Conservation (phyloP, 2,113 vertebrate genomes). For the Ptyas mucosa region DNA sequence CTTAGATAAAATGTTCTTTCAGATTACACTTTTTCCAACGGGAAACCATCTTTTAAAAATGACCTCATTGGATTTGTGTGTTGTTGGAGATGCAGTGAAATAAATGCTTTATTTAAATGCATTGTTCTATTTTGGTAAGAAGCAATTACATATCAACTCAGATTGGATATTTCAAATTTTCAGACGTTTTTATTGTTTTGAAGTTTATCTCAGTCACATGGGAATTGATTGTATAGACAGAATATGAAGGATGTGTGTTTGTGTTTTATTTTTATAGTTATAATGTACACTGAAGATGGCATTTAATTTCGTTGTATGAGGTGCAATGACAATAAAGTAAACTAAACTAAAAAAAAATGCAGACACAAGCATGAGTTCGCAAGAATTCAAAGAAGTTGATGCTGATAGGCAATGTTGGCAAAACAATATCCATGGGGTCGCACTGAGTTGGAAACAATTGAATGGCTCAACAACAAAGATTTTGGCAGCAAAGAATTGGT, state of each 20-base stretch:
- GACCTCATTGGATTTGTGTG: not conserved
- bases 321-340: too few relatives aligned
- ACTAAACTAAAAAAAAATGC: not conserved
- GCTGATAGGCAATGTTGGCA: not conserved
- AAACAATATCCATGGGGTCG: not conserved
- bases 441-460: not conserved
- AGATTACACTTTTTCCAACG: not conserved
- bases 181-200: not conserved
- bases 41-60: not conserved
- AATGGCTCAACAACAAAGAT: not conserved
- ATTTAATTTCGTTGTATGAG: too few relatives aligned
- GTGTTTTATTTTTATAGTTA: too few relatives aligned
- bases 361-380: not conserved
- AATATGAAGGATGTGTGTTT: too few relatives aligned
- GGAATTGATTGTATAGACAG: not conserved
- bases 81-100: not conserved
- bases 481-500: not conserved
- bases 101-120: not conserved
- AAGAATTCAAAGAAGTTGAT: not conserved
- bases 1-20: not conserved
- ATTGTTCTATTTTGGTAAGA: not conserved
- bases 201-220: not conserved
- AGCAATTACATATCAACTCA: not conserved
- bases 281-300: too few relatives aligned
- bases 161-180: not conserved